A percentile compares a stretch with the other conserved stretches of the same genome.
These are phyloP conservation scores for Pinctada fucata DNA, from an alignment of 2,888 invertebrate genomes.

Conservation along the genomic window DNA sequence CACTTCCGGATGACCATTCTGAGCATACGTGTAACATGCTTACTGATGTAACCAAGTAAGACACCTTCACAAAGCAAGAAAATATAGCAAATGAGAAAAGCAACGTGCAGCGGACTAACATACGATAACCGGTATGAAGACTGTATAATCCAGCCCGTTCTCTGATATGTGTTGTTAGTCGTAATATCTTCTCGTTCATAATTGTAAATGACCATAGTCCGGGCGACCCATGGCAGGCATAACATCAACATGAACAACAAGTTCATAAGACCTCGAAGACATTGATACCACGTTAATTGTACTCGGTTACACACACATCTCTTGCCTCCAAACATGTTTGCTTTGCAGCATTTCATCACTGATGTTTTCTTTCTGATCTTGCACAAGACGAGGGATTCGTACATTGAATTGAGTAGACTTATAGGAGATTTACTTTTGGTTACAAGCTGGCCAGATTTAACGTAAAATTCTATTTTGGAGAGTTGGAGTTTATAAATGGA, in stretches of 20 bases:
- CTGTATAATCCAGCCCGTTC: neutral
- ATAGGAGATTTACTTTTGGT: constrained; percentile 58
- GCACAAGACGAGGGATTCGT: constrained; percentile 64
- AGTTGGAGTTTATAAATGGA: constrained; percentile 41
- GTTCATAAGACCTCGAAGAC: constrained; percentile 54
- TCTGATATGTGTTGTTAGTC: neutral
- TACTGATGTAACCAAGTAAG: constrained; percentile 52
- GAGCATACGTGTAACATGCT: constrained; percentile 52
- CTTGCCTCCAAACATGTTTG: constrained; percentile 47
- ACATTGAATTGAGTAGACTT: constrained; percentile 55
- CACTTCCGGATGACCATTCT: constrained; percentile 57
- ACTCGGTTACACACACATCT: constrained; percentile 33
- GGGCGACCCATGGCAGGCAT: constrained; percentile 61
- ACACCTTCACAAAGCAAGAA: constrained; percentile 60
- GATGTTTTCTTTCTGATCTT: constrained; percentile 61
- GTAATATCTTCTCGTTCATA: constrained; percentile 57
- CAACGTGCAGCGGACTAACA: constrained; percentile 47
- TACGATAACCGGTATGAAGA: neutral
- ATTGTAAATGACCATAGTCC: constrained; percentile 59
- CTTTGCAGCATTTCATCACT: constrained; percentile 58
- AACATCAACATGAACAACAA: constrained; percentile 54
- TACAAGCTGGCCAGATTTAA: constrained; percentile 56
- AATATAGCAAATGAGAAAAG: constrained; percentile 67
- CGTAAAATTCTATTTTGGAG: constrained; percentile 49
- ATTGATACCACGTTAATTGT: constrained; percentile 53